Conservation (phyloP, 2,888 invertebrate species). For the Rugalucina vietnamica region DNA sequence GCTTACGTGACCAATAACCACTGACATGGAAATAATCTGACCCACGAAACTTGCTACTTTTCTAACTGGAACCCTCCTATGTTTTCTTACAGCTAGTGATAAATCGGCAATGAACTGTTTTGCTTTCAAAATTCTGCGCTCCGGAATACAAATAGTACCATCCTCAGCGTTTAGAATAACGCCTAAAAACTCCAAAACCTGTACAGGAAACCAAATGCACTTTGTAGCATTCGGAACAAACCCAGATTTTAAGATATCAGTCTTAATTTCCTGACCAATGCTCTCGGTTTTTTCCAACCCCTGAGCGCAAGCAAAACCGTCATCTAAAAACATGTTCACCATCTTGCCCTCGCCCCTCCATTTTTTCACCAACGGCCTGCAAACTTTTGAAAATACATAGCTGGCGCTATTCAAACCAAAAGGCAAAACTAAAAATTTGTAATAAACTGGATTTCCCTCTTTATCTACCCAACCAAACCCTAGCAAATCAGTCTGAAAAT, state of each 20-base stretch:
- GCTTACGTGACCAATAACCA: constrained; percentile 44
- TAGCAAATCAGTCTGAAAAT: constrained; percentile 30
- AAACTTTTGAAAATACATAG: constrained; percentile 38
- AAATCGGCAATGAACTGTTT: constrained; percentile 3
- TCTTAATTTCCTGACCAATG: constrained; percentile 23
- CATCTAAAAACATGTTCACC: constrained; percentile 43
- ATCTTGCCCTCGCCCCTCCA: constrained; percentile 37
- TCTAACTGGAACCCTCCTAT: constrained; percentile 30
- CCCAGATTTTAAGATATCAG: constrained; percentile 30
- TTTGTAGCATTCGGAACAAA: constrained; percentile 46
- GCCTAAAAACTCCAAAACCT: constrained; percentile 32
- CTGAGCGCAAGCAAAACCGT: constrained; percentile 36
- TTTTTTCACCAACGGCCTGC: constrained; percentile 39
- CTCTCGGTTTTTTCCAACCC: not conserved
- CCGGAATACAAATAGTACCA: constrained; percentile 27
- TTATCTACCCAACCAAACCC: constrained; percentile 15
- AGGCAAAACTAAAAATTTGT: constrained; percentile 32
- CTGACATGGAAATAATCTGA: constrained; percentile 44
- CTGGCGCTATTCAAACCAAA: constrained; percentile 30
- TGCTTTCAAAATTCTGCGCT: constrained; percentile 15
- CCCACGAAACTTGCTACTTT: constrained; percentile 44
- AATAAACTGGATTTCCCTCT: not conserved
- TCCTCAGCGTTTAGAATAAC: constrained; percentile 11
- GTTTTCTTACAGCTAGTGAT: not conserved
- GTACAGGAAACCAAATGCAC: constrained; percentile 39